Percentiles rank a stretch among this genome's conserved stretches.
Evolutionary conservation across 2,888 invertebrate species (phyloP).

Genomic region (Drosophila gaucha): DNA sequence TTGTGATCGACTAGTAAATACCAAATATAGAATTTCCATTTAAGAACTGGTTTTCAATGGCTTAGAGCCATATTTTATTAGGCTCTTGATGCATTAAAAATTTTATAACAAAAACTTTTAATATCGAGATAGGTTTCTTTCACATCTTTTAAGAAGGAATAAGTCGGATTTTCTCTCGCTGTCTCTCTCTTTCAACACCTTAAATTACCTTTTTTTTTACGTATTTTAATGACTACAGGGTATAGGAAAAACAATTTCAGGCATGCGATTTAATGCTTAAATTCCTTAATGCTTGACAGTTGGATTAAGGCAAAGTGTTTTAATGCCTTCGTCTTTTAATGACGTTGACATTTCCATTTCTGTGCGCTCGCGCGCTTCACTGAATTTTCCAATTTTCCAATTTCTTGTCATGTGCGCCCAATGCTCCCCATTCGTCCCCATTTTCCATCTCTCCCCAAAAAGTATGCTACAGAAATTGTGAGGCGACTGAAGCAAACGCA

Average conservation of each 20-base stretch:
- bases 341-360: slow-evolving; percentile 70
- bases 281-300: slow-evolving; percentile 52
- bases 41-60: too few species aligned
- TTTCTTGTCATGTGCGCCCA: slow-evolving; percentile 28
- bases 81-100: too few species aligned
- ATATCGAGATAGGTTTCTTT: too few species aligned
- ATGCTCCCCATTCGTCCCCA: background rate
- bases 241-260: slow-evolving; percentile 24
- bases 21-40: too few species aligned
- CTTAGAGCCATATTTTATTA: background rate
- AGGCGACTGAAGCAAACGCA: slow-evolving; percentile 21
- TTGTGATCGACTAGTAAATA: slow-evolving; percentile 2
- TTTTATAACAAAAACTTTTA: too few species aligned
- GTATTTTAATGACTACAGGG: slow-evolving; percentile 8
- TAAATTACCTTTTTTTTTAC: too few species aligned
- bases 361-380: slow-evolving; percentile 38
- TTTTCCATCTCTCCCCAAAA: slow-evolving; percentile 20
- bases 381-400: slow-evolving; percentile 55
- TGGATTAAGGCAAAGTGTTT: slow-evolving; percentile 48
- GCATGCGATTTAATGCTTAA: slow-evolving; percentile 60
- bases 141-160: too few species aligned
- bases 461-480: slow-evolving; percentile 44
- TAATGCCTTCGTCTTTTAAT: slow-evolving; percentile 56
- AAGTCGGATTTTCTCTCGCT: background rate
- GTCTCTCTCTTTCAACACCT: background rate